Percentiles rank a stretch among this genome's conserved stretches.
These are phyloP conservation scores for Campylorhamphus procurvoides DNA, from an alignment of 2,113 vertebrate genomes.

Conservation along the genomic window DNA sequence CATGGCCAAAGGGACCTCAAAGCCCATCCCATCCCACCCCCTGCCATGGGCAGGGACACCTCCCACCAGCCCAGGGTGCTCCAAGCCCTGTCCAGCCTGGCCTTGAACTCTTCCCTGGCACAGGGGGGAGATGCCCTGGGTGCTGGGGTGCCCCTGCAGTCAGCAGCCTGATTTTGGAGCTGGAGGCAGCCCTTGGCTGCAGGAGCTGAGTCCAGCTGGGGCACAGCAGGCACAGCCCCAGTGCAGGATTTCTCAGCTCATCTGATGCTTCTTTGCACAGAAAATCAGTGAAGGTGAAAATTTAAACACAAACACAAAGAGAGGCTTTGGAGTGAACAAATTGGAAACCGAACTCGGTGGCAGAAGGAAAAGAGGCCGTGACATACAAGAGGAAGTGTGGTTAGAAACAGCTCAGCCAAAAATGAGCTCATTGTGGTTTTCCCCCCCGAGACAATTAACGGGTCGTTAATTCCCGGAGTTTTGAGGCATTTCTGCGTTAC, in stretches of 20 bases:
- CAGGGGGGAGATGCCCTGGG: background rate
- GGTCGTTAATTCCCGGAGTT: background rate
- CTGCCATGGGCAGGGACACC: background rate
- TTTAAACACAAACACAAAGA: constrained; percentile 44
- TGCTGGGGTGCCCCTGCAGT: background rate
- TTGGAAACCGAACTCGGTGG: constrained; percentile 51
- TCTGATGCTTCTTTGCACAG: rapidly evolving
- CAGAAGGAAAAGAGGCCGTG: background rate
- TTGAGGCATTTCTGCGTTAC: background rate
- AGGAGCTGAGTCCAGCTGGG: background rate
- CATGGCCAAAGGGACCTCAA: background rate
- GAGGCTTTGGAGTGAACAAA: constrained; percentile 51
- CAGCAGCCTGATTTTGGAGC: background rate
- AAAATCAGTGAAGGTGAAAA: constrained; percentile 43
- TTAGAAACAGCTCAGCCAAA: constrained; percentile 9
- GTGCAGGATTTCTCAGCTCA: background rate
- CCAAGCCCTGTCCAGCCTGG: background rate
- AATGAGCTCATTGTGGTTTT: background rate
- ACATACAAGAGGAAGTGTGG: constrained; percentile 2
- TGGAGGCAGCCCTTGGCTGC: background rate
- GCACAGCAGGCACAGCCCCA: rapidly evolving
- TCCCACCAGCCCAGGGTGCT: background rate
- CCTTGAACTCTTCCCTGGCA: background rate
- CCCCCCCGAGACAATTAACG: background rate
- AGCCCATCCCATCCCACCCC: background rate